phyloP scores from a whole-genome alignment of 2,113 vertebrate genomes.

The Lynx canadensis region DNA sequence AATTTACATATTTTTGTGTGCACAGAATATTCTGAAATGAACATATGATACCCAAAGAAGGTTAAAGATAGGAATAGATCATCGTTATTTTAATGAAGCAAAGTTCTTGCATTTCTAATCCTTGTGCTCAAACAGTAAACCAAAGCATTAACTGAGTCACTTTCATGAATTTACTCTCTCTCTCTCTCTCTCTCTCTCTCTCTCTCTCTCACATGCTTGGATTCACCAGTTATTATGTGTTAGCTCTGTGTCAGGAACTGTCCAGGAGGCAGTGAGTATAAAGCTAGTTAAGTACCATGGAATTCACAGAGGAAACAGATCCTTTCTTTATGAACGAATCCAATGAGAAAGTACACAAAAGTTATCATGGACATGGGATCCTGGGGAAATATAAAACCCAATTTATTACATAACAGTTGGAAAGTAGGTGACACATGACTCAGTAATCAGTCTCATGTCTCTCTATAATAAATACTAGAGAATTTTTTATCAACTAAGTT shows the following conservation, averaged over 20 bases:
- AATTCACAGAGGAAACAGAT: background rate
- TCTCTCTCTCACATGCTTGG: background rate
- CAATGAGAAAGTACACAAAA: background rate
- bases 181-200: no score
- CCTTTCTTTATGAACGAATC: background rate
- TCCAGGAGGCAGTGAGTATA: background rate
- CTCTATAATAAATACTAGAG: background rate
- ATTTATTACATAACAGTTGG: background rate
- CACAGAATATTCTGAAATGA: slow-evolving; percentile 50
- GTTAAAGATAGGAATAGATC: background rate
- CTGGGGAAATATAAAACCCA: background rate
- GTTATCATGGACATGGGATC: background rate
- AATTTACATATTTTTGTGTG: slow-evolving; percentile 54
- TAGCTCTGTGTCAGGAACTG: background rate
- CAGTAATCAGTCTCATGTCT: background rate
- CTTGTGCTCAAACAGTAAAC: background rate
- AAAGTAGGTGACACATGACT: background rate
- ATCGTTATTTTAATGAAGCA: slow-evolving; percentile 46
- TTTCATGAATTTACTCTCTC: background rate
- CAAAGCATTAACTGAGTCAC: background rate
- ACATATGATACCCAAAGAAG: slow-evolving; percentile 26
- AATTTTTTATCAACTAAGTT: background rate
- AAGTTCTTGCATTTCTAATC: slow-evolving; percentile 27
- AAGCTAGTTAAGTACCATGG: background rate
- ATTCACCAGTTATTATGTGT: background rate